Conservation (phyloP, 2,113 vertebrate genomes). For the Burhinus bistriatus region DNA sequence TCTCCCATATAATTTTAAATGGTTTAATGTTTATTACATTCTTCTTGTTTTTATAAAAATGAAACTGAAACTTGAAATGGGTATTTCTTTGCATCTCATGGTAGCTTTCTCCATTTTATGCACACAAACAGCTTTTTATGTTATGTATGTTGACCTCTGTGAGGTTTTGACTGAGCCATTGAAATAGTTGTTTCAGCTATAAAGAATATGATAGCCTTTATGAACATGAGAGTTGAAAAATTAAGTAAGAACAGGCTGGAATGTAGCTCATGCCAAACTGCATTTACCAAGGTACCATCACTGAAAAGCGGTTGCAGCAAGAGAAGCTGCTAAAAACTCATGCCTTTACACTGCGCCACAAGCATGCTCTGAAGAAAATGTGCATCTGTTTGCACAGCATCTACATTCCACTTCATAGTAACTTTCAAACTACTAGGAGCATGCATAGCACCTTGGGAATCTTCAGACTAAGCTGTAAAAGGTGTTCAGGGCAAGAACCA, state of each 20-base stretch:
- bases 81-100: not conserved
- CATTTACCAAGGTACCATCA: not conserved
- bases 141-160: not conserved
- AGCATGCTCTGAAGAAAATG: not conserved
- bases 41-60: not conserved
- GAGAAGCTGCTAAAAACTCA: not conserved
- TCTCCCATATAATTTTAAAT: not conserved
- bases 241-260: not conserved
- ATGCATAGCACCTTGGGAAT: not conserved
- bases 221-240: not conserved
- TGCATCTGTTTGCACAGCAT: not conserved
- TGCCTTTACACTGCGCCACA: not conserved
- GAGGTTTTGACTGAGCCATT: not conserved
- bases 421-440: not conserved
- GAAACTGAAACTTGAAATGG: not conserved
- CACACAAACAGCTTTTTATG: not conserved
- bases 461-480: not conserved
- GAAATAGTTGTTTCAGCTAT: not conserved
- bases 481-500: not conserved
- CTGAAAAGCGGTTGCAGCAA: not conserved
- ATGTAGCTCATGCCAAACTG: not conserved
- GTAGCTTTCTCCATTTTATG: not conserved
- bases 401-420: not conserved
- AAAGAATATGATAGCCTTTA: not conserved
- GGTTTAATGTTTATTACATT: not conserved